Percentiles rank a stretch among this genome's conserved stretches.
Evolutionary conservation across 2,888 invertebrate genomes (phyloP).

Genomic region (Fissipunctia ypsillon): DNA sequence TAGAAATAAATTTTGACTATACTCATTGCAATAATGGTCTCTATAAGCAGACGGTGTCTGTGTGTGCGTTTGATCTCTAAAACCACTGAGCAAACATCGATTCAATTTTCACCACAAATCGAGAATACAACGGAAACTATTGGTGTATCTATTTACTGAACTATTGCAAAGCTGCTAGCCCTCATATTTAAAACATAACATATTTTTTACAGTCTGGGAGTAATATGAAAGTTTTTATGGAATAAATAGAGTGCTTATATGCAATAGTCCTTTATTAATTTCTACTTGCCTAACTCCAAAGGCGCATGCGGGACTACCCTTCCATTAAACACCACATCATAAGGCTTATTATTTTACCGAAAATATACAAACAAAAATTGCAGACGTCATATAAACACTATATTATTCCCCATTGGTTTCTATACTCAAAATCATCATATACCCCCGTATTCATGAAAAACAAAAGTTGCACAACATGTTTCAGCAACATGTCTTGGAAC

Average conservation of each 20-base stretch:
- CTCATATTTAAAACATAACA: constrained; percentile 10
- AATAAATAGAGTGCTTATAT: constrained; percentile 21
- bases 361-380: constrained; percentile 33
- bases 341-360: constrained; percentile 17
- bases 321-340: neutral
- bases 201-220: constrained; percentile 4
- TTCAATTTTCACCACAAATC: neutral
- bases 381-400: constrained; percentile 7
- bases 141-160: constrained; percentile 7
- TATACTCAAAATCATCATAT: neutral
- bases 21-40: constrained; percentile 8
- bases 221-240: neutral
- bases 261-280: neutral
- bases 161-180: constrained; percentile 20
- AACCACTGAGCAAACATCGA: constrained; percentile 36
- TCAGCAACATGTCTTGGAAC: neutral
- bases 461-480: constrained; percentile 13
- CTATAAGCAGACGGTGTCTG: constrained; percentile 13
- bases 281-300: neutral
- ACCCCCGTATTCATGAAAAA: neutral
- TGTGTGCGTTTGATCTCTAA: constrained; percentile 41
- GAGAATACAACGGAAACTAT: neutral
- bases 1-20: neutral
- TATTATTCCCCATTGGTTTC: constrained; percentile 2
- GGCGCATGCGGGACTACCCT: neutral